A percentile compares a stretch with the other conserved stretches of the same genome.
Conservation (phyloP, 1,140 invertebrate species). For the Thrips palmi region DNA sequence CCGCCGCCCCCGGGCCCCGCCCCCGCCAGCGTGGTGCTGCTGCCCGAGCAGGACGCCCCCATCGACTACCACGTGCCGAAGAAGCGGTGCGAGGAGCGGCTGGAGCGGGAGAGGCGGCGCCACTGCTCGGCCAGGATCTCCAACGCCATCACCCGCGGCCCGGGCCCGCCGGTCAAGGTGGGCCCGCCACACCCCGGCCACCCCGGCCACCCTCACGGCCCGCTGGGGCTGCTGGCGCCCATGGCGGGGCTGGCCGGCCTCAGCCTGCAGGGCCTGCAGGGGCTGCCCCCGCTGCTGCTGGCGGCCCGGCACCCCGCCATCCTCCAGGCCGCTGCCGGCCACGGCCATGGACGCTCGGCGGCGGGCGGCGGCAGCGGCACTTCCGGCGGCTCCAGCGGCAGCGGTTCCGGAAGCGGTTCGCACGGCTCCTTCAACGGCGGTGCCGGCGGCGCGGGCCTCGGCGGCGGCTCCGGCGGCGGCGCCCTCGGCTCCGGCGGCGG, state of each 20-base stretch:
- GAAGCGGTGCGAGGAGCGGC: conserved; percentile 27
- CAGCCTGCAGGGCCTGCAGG: conserved; percentile 21
- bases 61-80: conserved; percentile 77
- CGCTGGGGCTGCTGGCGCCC: conserved; percentile 31
- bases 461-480: conserved; percentile 28
- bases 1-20: conserved; percentile 22
- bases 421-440: conserved; percentile 22
- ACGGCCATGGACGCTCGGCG: conserved; percentile 1
- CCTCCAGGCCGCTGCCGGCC: neutral
- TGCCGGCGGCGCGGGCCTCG: conserved; percentile 27
- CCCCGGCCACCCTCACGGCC: no score
- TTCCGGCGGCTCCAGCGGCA: conserved; percentile 27
- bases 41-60: conserved; percentile 55
- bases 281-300: conserved; percentile 11
- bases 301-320: no score
- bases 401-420: conserved; percentile 25
- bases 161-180: no score
- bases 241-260: conserved; percentile 20
- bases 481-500: conserved; percentile 26
- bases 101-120: conserved; percentile 18
- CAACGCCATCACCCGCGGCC: no score
- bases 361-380: conserved; percentile 17
- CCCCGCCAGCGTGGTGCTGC: conserved; percentile 22
- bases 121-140: no score
- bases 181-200: no score